Evolutionary conservation across 2,888 invertebrate genomes (phyloP).

Genomic region (Meiosimyza decipiens): DNA sequence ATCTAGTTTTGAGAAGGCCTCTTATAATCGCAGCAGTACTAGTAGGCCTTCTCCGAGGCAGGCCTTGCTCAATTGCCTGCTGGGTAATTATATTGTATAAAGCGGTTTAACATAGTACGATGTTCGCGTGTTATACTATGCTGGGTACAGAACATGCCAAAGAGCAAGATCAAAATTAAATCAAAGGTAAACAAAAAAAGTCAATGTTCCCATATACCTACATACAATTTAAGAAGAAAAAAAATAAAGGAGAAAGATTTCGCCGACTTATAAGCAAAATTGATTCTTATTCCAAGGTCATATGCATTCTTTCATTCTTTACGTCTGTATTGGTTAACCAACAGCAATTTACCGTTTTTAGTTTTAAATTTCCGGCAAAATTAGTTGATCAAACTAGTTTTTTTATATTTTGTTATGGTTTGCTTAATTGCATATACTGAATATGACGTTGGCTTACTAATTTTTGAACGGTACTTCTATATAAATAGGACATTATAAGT

Average conservation of each 20-base stretch:
- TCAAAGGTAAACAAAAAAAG: slow-evolving; percentile 32
- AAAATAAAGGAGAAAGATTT: not conserved
- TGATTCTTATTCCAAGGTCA: slow-evolving; percentile 52
- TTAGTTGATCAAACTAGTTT: slow-evolving; percentile 30
- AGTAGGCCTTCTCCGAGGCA: too few relatives aligned
- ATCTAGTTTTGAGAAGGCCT: too few relatives aligned
- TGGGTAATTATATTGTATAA: too few relatives aligned
- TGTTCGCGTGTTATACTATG: too few relatives aligned
- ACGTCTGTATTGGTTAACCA: slow-evolving; percentile 1
- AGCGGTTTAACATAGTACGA: too few relatives aligned
- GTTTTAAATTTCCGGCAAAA: slow-evolving; percentile 50
- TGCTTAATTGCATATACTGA: not conserved
- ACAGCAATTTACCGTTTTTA: slow-evolving; percentile 23
- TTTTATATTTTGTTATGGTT: slow-evolving; percentile 15
- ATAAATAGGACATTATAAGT: too few relatives aligned
- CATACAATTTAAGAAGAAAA: too few relatives aligned
- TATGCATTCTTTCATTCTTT: slow-evolving; percentile 40
- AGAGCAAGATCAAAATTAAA: not conserved
- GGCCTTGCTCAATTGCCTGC: too few relatives aligned
- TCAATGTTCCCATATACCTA: slow-evolving; percentile 34
- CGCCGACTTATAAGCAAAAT: not conserved
- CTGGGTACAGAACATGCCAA: too few relatives aligned
- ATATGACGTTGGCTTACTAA: too few relatives aligned
- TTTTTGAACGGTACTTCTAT: too few relatives aligned
- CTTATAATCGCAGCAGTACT: too few relatives aligned